These are phyloP conservation scores for Andrena haemorrhoa DNA, from an alignment of 2,888 invertebrate species.

Conservation along the genomic window DNA sequence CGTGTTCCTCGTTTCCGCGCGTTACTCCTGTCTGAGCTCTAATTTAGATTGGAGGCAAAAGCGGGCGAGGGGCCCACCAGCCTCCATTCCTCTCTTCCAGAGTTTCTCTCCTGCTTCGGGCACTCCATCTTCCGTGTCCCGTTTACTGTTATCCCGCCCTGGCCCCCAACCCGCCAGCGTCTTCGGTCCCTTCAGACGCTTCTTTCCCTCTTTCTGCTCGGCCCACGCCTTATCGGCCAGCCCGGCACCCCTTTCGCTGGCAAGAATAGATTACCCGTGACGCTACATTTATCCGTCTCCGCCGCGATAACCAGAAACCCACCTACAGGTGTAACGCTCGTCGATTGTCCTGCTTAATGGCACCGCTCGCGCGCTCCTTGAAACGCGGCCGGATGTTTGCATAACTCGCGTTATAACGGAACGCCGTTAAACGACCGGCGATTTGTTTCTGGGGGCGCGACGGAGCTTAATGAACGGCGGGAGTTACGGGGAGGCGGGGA, in stretches of 20 bases:
- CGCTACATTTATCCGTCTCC: conserved; percentile 54
- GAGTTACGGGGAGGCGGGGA: neutral
- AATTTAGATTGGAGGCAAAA: conserved; percentile 70
- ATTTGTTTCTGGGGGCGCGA: conserved; percentile 9
- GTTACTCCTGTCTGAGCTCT: conserved; percentile 55
- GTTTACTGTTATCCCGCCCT: conserved; percentile 35
- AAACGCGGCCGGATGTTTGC: conserved; percentile 13
- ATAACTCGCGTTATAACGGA: conserved; percentile 27
- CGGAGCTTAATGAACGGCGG: conserved; percentile 19
- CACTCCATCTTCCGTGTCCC: conserved; percentile 50
- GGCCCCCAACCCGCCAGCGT: neutral
- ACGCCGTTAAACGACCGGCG: conserved; percentile 21
- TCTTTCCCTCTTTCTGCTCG: conserved; percentile 25
- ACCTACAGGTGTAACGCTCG: conserved; percentile 52
- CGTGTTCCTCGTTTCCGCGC: conserved; percentile 27
- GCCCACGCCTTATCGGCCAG: conserved; percentile 24
- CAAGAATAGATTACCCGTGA: conserved; percentile 58
- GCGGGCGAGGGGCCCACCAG: conserved; percentile 8
- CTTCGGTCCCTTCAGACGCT: conserved; percentile 6
- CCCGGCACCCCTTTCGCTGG: conserved; percentile 33
- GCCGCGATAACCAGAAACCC: conserved; percentile 43
- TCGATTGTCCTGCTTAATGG: conserved; percentile 50
- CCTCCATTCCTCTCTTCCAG: conserved; percentile 6
- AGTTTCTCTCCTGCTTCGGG: conserved; percentile 38
- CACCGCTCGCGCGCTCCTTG: conserved; percentile 2